These are phyloP conservation scores for Enhydra lutris DNA, from an alignment of 2,113 vertebrate species.

Conservation along the genomic window DNA sequence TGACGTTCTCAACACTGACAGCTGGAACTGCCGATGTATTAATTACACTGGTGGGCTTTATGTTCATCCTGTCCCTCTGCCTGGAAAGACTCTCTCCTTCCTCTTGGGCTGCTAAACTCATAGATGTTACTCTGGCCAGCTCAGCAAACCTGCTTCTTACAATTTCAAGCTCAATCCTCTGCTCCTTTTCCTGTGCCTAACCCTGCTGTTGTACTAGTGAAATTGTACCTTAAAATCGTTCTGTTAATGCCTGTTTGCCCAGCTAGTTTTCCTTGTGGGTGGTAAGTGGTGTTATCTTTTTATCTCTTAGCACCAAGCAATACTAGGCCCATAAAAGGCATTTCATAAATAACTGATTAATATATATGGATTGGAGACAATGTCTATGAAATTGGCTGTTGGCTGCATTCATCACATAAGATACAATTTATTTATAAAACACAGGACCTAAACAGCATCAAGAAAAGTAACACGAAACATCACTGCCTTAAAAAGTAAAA, in stretches of 20 bases:
- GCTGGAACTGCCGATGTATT: not conserved
- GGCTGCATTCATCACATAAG: not conserved
- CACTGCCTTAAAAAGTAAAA: not conserved
- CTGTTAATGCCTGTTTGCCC: not conserved
- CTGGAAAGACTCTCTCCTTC: not conserved
- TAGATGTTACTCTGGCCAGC: not conserved
- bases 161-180: not conserved
- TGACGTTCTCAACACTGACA: not conserved
- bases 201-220: not conserved
- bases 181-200: not conserved
- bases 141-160: not conserved
- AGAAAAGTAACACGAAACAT: not conserved
- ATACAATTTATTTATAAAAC: not conserved
- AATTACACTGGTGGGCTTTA: not conserved
- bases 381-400: not conserved
- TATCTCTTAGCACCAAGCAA: not conserved
- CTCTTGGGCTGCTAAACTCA: not conserved
- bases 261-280: not conserved
- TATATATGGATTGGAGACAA: not conserved
- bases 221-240: not conserved
- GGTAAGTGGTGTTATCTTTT: not conserved
- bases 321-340: not conserved
- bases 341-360: not conserved
- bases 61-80: not conserved
- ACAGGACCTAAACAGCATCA: not conserved